A percentile compares a stretch with the other conserved stretches of the same genome.
Conservation (phyloP, 2,797 vertebrate species). For the Coreius guichenoti region DNA sequence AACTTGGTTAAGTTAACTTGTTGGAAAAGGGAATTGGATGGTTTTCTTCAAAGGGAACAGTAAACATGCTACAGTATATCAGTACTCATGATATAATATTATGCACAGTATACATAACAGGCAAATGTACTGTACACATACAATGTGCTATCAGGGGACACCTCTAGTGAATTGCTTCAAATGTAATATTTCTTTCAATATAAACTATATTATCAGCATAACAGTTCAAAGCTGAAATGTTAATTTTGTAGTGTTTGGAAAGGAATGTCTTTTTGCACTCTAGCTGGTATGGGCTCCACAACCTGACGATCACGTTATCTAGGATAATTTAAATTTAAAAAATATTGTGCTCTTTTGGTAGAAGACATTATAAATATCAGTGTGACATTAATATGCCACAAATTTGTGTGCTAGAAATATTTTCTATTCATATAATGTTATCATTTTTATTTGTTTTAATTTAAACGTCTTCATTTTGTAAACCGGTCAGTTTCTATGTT, state of each 20-base stretch:
- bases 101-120: neutral
- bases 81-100: neutral
- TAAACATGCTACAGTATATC: neutral
- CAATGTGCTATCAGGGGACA: neutral
- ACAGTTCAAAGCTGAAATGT: neutral
- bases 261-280: neutral
- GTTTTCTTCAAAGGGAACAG: neutral
- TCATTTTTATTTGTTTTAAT: neutral
- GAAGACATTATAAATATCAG: neutral
- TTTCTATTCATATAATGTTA: neutral
- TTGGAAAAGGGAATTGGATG: neutral
- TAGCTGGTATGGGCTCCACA: neutral
- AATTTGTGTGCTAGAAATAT: neutral
- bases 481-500: neutral
- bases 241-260: neutral
- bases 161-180: neutral
- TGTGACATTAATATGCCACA: neutral
- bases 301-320: neutral
- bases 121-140: neutral
- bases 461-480: neutral
- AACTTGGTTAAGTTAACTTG: neutral
- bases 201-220: neutral
- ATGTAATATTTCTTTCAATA: neutral
- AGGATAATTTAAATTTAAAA: neutral
- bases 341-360: neutral